These are phyloP conservation scores for Manis pentadactyla DNA, from an alignment of 2,797 vertebrate genomes.

Conservation along the genomic window DNA sequence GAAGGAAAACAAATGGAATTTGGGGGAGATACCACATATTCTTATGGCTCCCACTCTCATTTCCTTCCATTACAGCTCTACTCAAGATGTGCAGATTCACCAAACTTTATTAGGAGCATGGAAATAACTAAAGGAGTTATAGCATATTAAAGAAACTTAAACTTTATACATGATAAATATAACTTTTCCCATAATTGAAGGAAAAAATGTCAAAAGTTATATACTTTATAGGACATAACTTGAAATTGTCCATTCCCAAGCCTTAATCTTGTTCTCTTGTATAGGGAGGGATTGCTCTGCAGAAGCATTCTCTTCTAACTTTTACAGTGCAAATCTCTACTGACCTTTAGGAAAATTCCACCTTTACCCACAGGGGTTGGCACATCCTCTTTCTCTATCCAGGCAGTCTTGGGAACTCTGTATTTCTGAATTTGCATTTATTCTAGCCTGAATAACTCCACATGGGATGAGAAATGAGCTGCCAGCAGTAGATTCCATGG, in stretches of 20 bases:
- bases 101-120: background rate
- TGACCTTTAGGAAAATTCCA: background rate
- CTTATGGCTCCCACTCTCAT: background rate
- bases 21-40: background rate
- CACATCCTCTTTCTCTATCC: background rate
- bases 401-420: background rate
- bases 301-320: background rate
- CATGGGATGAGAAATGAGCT: background rate
- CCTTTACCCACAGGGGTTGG: background rate
- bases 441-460: background rate
- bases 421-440: background rate
- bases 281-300: no score
- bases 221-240: background rate
- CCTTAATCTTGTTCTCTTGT: background rate
- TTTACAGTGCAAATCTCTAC: background rate
- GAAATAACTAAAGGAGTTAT: background rate
- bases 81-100: background rate
- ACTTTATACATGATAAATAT: background rate
- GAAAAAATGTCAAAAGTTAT: background rate
- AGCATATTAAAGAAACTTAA: background rate
- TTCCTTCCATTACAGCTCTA: background rate
- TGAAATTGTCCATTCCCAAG: background rate
- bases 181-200: background rate
- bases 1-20: background rate
- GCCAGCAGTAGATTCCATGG: background rate